Percentiles rank a stretch among this genome's conserved stretches.
These are phyloP conservation scores for Drosophila seclusa DNA, from an alignment of 2,888 invertebrate genomes.

Conservation along the genomic window DNA sequence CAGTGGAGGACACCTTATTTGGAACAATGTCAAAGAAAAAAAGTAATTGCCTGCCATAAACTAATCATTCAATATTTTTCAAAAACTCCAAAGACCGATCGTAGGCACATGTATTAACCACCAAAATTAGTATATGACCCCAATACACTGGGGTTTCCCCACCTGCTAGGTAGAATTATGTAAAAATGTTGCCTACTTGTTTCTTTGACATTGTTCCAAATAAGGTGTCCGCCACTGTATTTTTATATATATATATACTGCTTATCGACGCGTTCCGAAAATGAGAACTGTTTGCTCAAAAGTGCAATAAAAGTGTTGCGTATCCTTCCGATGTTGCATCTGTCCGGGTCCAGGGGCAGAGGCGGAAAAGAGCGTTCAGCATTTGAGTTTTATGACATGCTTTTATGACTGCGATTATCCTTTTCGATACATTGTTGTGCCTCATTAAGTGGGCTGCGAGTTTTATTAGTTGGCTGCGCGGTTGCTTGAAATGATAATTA, in stretches of 20 bases:
- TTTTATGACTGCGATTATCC: slow-evolving; percentile 65
- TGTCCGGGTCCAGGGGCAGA: slow-evolving; percentile 29
- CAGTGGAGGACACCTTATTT: no score
- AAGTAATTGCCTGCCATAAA: no score
- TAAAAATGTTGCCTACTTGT: no score
- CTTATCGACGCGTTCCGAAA: slow-evolving; percentile 35
- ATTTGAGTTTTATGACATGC: slow-evolving; percentile 44
- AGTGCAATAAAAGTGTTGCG: slow-evolving; percentile 64
- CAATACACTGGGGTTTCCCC: no score
- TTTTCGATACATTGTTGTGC: slow-evolving; percentile 56
- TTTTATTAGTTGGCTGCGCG: slow-evolving; percentile 34
- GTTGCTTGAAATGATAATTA: slow-evolving; percentile 42
- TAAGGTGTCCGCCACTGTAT: no score
- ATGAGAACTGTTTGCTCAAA: slow-evolving; percentile 58
- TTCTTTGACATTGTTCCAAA: no score
- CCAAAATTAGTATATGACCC: no score
- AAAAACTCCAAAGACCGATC: no score
- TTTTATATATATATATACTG: slow-evolving; percentile 10
- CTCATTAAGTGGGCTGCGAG: slow-evolving; percentile 53
- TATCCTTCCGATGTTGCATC: slow-evolving; percentile 70
- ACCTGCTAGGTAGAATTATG: no score
- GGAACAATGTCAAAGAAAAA: no score
- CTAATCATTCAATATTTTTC: no score
- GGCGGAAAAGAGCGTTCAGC: slow-evolving; percentile 9
- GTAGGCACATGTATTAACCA: no score